These are phyloP conservation scores for Sinocyclocheilus rhinocerous DNA, from an alignment of 2,113 vertebrate genomes.

Conservation along the genomic window DNA sequence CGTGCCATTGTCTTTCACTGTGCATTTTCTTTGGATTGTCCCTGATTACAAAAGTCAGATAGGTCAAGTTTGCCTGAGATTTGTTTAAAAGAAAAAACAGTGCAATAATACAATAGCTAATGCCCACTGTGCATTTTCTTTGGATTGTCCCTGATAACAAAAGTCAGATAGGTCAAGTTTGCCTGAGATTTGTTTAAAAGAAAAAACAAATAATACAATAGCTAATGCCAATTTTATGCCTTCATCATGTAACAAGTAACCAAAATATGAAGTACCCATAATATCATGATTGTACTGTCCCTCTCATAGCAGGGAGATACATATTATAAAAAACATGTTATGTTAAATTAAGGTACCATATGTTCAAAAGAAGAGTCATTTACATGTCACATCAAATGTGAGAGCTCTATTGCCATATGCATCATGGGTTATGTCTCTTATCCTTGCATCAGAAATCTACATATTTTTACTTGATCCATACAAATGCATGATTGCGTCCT, in stretches of 20 bases:
- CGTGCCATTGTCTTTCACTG: not conserved
- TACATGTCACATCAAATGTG: conserved; percentile 33
- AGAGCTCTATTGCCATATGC: not conserved
- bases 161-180: not conserved
- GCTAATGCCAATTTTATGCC: conserved; percentile 23
- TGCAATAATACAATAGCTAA: conserved; percentile 19
- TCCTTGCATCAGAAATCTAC: not conserved
- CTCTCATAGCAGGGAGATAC: conserved; percentile 17
- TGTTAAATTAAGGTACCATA: conserved; percentile 29
- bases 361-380: conserved; percentile 8
- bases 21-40: not conserved
- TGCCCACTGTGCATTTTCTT: not conserved
- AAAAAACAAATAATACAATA: conserved; percentile 5
- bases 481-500: conserved; percentile 40
- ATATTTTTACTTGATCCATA: conserved; percentile 9
- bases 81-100: not conserved
- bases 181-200: not conserved
- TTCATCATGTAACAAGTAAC: not conserved
- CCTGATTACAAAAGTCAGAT: not conserved
- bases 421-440: not conserved
- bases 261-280: conserved; percentile 5
- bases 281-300: conserved; percentile 7
- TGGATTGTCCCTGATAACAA: not conserved
- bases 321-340: not conserved
- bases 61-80: not conserved